Conservation (phyloP, 2,888 invertebrate species). For the Clivina fossor region DNA sequence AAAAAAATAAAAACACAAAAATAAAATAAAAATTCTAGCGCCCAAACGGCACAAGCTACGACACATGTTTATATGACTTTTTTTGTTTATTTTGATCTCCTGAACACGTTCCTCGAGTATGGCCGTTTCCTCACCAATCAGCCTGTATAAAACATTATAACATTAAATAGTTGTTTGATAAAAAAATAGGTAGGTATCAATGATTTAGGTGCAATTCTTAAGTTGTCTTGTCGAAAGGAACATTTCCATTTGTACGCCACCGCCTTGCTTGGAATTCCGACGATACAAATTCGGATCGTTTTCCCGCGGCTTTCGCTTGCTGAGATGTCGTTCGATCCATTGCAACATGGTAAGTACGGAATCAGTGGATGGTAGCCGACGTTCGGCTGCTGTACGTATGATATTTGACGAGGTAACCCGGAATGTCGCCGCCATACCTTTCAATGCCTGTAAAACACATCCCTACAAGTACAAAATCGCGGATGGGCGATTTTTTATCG, state of each 20-base stretch:
- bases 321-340: constrained; percentile 86
- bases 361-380: constrained; percentile 84
- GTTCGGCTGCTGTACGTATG: constrained; percentile 82
- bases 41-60: too few relatives aligned
- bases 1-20: too few relatives aligned
- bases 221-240: constrained; percentile 59
- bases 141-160: too few relatives aligned
- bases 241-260: constrained; percentile 78
- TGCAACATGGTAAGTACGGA: constrained; percentile 86
- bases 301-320: constrained; percentile 69
- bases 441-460: constrained; percentile 68
- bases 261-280: constrained; percentile 67
- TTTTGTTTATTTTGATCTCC: too few relatives aligned
- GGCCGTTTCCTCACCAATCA: too few relatives aligned
- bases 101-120: too few relatives aligned
- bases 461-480: constrained; percentile 62
- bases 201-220: constrained; percentile 34
- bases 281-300: constrained; percentile 50
- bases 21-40: too few relatives aligned
- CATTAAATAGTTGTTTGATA: too few relatives aligned
- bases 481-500: constrained; percentile 43
- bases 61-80: too few relatives aligned
- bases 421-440: constrained; percentile 93
- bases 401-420: constrained; percentile 83
- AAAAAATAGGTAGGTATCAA: background rate